Conservation (phyloP, 2,113 vertebrate genomes). For the Mesoclemmys tuberculata region DNA sequence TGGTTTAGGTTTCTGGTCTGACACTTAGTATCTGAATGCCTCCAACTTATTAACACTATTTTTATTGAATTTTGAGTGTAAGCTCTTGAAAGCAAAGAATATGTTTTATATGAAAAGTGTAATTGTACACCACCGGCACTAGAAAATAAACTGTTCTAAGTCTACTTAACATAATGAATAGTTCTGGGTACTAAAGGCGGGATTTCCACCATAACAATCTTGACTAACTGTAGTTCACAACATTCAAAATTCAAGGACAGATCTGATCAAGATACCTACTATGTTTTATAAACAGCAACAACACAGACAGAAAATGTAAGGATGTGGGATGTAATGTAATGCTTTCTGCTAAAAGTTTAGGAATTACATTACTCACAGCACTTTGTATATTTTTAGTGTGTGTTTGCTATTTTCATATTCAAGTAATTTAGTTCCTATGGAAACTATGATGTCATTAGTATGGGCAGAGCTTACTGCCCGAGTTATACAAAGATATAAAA, state of each 20-base stretch:
- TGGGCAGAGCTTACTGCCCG: background rate
- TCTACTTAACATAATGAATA: slow-evolving; percentile 49
- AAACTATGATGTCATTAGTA: background rate
- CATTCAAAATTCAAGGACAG: background rate
- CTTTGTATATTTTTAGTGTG: background rate
- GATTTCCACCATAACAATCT: background rate
- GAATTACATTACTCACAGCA: background rate
- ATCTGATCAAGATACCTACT: background rate
- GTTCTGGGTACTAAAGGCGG: background rate
- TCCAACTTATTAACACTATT: slow-evolving; percentile 21
- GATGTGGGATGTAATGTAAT: background rate
- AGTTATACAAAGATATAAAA: no score
- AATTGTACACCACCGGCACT: slow-evolving; percentile 6
- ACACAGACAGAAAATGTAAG: background rate
- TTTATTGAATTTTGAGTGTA: background rate
- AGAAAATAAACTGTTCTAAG: slow-evolving; percentile 3
- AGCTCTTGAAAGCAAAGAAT: background rate
- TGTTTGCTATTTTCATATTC: background rate
- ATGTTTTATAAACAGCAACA: background rate
- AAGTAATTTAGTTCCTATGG: background rate
- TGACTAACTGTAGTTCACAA: background rate
- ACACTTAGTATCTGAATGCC: background rate
- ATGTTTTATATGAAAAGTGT: background rate
- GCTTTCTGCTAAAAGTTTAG: background rate
- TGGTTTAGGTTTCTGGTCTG: background rate